Evolutionary conservation across 2,888 invertebrate genomes (phyloP), one percentile per base, ranked within the genome.

Genomic region (Dichetophora obliterata): DNA sequence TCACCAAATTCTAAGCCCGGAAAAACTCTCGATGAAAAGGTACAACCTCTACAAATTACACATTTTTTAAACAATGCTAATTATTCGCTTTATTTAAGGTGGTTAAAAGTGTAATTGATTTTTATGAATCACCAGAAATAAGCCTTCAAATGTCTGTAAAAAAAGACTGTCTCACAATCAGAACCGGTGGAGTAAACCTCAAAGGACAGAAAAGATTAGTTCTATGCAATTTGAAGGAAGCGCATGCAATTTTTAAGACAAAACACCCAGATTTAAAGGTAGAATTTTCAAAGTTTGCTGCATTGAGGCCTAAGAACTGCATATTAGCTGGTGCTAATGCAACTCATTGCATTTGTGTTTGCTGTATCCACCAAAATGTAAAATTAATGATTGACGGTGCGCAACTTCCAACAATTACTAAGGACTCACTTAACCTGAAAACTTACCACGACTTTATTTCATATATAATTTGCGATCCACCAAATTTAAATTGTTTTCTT

Each of bases 381-480:
- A n/a, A 69, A 74, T 69, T 74, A 69, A 69, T 75, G 69, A 70
- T 77, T 63, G 61, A 74, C 31, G 77, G 54, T 52, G 61, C 70
- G n/a, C 66, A 74, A 8, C 22, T 77, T n/a, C 22, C 50, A 50
- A 75, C 31, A 14, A 50, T 74, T n/a, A 69, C 77, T 31, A 66
- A 16, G 48, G 11, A 19, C 19, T 48, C 19, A 16, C 19, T 43
- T 9, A 16, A 16, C 16, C 34, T 59, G 16, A 61, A 9, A n/a
- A 72, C 19, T n/a, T 59, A 72, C n/a, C n/a, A n/a, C n/a, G n/a
- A n/a, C n/a, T n/a, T n/a, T n/a, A n/a, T n/a, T n/a, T n/a, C n/a
- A n/a, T 72, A 59, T 43, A 72, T 72, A 43, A 31, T 69, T 72
- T 72, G 71, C 54, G 37, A 27, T 22, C 5, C 52, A 2, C 57